These are phyloP conservation scores for Callopanchax toddi DNA, from an alignment of 2,113 vertebrate genomes.

Conservation along the genomic window DNA sequence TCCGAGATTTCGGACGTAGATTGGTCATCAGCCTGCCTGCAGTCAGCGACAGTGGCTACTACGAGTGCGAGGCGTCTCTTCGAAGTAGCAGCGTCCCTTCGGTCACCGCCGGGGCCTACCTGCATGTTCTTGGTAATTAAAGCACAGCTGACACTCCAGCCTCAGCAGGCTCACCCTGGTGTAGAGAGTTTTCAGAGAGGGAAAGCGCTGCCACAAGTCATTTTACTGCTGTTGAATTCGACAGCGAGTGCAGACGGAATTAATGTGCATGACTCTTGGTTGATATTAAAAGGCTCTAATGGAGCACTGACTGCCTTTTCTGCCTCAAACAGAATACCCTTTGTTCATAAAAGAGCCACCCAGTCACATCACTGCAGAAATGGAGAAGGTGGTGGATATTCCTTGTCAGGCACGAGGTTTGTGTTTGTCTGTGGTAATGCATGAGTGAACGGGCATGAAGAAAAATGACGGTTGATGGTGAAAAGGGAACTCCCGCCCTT, in stretches of 20 bases:
- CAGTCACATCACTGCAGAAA: constrained; percentile 93
- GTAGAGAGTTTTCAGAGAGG: constrained; percentile 17
- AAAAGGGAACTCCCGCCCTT: constrained; percentile 27
- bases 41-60: constrained; percentile 87
- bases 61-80: constrained; percentile 91
- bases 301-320: constrained; percentile 8
- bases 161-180: constrained; percentile 22
- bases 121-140: constrained; percentile 86
- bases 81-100: constrained; percentile 90
- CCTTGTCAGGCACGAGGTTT: constrained; percentile 93
- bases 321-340: constrained; percentile 85
- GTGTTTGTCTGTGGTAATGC: constrained; percentile 14
- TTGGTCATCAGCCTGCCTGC: constrained; percentile 88
- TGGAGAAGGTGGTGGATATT: constrained; percentile 97
- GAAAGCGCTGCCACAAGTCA: not conserved
- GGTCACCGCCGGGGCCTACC: constrained; percentile 82
- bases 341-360: constrained; percentile 93
- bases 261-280: not conserved
- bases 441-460: constrained; percentile 17
- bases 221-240: constrained; percentile 25
- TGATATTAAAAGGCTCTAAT: constrained; percentile 33
- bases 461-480: constrained; percentile 6
- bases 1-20: constrained; percentile 90
- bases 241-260: constrained; percentile 17
- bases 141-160: constrained; percentile 7